phyloP scores from a whole-genome alignment of 2,888 invertebrate genomes.

The Monoplex corrugatus region DNA sequence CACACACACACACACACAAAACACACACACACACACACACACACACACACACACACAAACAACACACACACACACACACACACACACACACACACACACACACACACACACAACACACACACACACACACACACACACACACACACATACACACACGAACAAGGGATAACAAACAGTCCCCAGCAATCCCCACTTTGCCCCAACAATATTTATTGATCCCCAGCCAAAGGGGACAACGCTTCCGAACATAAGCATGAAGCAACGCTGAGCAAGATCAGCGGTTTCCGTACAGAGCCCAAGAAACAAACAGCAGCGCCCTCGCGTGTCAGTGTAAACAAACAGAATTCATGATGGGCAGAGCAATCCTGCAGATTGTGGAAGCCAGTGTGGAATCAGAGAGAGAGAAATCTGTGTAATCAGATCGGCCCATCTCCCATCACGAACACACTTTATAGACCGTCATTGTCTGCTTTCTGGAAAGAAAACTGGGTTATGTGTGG shows the following conservation, averaged over 20 bases:
- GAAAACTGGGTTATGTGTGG: neutral
- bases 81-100: neutral
- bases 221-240: neutral
- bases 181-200: neutral
- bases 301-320: constrained; percentile 38
- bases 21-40: neutral
- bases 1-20: too few relatives aligned
- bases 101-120: neutral
- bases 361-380: neutral
- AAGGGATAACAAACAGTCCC: neutral
- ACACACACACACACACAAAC: neutral
- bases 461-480: neutral
- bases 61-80: neutral
- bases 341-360: constrained; percentile 30
- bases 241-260: constrained; percentile 14
- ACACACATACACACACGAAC: too few relatives aligned
- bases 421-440: neutral
- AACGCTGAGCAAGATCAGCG: neutral
- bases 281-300: neutral
- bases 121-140: too few relatives aligned
- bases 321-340: constrained; percentile 44
- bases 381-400: neutral
- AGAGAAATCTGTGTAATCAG: neutral
- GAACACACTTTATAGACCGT: neutral
- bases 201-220: neutral